Percentiles rank a stretch among this genome's conserved stretches.
These are phyloP conservation scores for Tillus elongatus DNA, from an alignment of 2,888 invertebrate species.

Conservation along the genomic window DNA sequence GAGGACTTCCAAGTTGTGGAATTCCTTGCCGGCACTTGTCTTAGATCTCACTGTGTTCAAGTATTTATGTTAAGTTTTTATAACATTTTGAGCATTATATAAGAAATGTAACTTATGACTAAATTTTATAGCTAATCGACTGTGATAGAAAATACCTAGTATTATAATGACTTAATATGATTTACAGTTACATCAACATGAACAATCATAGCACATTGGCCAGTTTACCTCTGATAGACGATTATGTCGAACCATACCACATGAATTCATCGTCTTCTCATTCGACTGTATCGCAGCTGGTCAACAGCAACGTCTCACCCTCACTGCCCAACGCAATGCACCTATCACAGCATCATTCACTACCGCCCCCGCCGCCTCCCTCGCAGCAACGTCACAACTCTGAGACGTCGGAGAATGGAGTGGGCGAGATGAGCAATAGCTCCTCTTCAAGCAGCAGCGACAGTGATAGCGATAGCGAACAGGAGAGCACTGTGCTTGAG, in stretches of 20 bases:
- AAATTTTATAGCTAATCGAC: too few species aligned
- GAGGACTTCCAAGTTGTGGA: too few species aligned
- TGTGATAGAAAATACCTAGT: too few species aligned
- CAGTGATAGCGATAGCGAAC: slow-evolving; percentile 39
- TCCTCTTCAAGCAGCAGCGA: slow-evolving; percentile 35
- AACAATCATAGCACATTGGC: slow-evolving; percentile 63
- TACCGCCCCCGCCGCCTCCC: slow-evolving; percentile 9
- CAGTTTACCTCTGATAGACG: slow-evolving; percentile 64
- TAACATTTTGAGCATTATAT: too few species aligned
- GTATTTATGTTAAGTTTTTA: too few species aligned
- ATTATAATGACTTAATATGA: too few species aligned
- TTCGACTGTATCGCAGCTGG: too few species aligned
- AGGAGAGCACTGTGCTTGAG: slow-evolving; percentile 22
- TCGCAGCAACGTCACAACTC: too few species aligned
- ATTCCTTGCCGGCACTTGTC: too few species aligned
- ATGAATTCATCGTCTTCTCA: slow-evolving; percentile 6
- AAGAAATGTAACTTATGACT: too few species aligned
- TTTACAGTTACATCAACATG: too few species aligned
- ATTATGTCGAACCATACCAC: slow-evolving; percentile 37
- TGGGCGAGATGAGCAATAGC: slow-evolving; percentile 39
- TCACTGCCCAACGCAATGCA: not conserved
- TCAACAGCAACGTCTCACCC: slow-evolving; percentile 7
- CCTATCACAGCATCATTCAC: not conserved
- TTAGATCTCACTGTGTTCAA: too few species aligned
- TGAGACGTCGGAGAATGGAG: slow-evolving; percentile 23